These are phyloP conservation scores for Ovis aries DNA, from an alignment of 2,113 vertebrate genomes.

Conservation along the genomic window ARS-UI_Ramb_v3.0 NC_056070.1:60904001-60904500, in stretches of 20 bases:
- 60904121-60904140: fast-evolving
- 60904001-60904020: conserved; percentile 77
- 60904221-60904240: not conserved
- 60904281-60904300: not conserved
- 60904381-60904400: not conserved
- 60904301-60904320: not conserved
- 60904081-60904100: not conserved
- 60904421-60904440: not conserved
- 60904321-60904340: not conserved
- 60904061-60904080: not conserved
- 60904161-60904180: no score
- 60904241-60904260: not conserved
- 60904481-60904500: fast-evolving
- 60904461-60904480: not conserved
- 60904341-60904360: fast-evolving
- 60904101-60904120: not conserved
- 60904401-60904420: not conserved
- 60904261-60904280: no score
- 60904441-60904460: not conserved
- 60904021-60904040: conserved; percentile 46
- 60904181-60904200: not conserved
- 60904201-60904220: not conserved
- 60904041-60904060: conserved; percentile 2
- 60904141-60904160: fast-evolving
- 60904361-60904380: not conserved